A percentile compares a stretch with the other conserved stretches of the same genome.
Conservation (phyloP, 2,888 invertebrate genomes). For the Cataglyphis rosenhaueri region DNA sequence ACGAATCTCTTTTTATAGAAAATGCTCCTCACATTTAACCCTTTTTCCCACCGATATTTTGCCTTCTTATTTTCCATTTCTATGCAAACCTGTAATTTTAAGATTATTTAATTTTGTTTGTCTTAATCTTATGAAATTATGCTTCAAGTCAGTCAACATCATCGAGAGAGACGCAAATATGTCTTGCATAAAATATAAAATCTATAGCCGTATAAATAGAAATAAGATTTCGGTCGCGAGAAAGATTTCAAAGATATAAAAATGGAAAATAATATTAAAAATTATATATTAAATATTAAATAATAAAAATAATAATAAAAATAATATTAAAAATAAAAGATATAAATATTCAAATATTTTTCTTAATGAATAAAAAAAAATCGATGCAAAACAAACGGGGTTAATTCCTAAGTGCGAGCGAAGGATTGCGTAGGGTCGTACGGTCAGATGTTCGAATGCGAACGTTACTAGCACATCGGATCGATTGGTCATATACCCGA, state of each 20-base stretch:
- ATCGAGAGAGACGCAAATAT: not conserved
- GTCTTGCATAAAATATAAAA: not conserved
- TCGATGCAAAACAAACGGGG: not conserved
- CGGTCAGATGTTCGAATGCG: constrained; percentile 14
- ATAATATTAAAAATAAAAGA: not conserved
- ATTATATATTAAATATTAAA: too few species aligned
- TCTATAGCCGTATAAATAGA: not conserved
- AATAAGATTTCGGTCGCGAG: not conserved
- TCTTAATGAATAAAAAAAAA: not conserved
- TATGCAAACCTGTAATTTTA: not conserved
- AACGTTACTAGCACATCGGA: constrained; percentile 19
- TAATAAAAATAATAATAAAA: not conserved
- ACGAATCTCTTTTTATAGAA: constrained; percentile 48
- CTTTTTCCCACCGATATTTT: not conserved
- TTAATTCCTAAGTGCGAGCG: constrained; percentile 30
- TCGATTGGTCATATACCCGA: constrained; percentile 66
- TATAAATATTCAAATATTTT: not conserved
- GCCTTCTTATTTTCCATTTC: constrained; percentile 2
- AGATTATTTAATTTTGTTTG: not conserved
- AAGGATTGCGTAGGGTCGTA: not conserved
- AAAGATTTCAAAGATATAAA: not conserved
- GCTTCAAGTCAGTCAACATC: constrained; percentile 1
- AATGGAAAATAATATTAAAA: not conserved
- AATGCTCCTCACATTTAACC: constrained; percentile 40
- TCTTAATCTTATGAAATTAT: not conserved